These are phyloP conservation scores for Lepidotrigona ventralis DNA, from an alignment of 1,140 invertebrate genomes.

Conservation along the genomic window DNA sequence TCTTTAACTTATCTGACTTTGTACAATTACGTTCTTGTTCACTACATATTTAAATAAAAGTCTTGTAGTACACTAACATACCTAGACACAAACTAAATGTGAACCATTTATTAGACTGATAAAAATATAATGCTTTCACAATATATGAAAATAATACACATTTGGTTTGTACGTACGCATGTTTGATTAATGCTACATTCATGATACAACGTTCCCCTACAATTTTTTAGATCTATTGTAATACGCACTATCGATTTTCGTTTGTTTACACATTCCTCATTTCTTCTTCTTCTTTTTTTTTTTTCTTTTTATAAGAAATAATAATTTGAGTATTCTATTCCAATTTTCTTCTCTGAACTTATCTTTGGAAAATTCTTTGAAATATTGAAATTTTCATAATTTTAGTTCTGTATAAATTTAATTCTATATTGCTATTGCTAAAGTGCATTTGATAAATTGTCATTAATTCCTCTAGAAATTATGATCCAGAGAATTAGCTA, in stretches of 20 bases:
- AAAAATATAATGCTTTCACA: conserved; percentile 51
- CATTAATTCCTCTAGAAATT: background rate
- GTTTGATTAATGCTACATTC: conserved; percentile 54
- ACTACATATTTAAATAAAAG: conserved; percentile 37
- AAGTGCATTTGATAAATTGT: background rate
- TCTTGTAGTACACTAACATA: conserved; percentile 23
- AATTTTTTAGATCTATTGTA: conserved; percentile 15
- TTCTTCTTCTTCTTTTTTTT: background rate
- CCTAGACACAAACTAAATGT: conserved; percentile 36
- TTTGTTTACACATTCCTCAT: background rate
- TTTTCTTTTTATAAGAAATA: background rate
- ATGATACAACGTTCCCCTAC: conserved; percentile 24
- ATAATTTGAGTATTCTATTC: background rate
- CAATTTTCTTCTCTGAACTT: background rate
- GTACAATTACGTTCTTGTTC: conserved; percentile 26
- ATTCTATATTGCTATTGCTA: background rate
- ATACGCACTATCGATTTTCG: conserved; percentile 20
- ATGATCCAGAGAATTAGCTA: conserved; percentile 22
- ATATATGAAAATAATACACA: conserved; percentile 55
- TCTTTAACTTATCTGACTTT: conserved; percentile 21
- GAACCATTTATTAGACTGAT: conserved; percentile 21
- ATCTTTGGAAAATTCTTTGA: conserved; percentile 13
- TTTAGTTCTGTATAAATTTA: background rate
- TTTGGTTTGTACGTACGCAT: conserved; percentile 50
- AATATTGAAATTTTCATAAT: conserved; percentile 6